Conservation (phyloP, 2,797 vertebrate species). For the Crotalus adamanteus region DNA sequence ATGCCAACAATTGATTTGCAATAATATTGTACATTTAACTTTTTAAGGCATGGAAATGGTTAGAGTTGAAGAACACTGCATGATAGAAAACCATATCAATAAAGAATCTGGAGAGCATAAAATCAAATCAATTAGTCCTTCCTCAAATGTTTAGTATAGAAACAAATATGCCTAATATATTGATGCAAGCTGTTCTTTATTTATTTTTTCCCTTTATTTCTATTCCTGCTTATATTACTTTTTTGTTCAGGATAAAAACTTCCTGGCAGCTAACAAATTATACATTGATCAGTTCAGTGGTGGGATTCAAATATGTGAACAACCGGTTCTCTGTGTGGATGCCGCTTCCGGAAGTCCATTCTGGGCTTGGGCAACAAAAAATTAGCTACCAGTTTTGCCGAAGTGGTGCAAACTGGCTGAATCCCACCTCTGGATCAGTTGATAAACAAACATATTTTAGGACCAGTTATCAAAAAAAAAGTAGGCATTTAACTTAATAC, state of each 20-base stretch:
- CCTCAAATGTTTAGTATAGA: no score
- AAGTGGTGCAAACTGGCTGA: no score
- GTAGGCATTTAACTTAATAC: not conserved
- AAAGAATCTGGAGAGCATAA: not conserved
- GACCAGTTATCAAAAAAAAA: not conserved
- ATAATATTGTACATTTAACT: not conserved
- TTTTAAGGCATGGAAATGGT: not conserved
- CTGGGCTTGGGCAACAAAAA: no score
- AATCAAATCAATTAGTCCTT: not conserved
- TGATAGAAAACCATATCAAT: not conserved
- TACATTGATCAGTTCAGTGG: not conserved
- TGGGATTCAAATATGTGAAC: no score
- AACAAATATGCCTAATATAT: not conserved
- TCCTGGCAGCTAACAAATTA: not conserved
- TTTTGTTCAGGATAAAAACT: not conserved
- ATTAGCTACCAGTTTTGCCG: no score
- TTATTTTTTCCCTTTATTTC: not conserved
- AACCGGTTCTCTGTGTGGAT: no score
- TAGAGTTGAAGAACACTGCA: not conserved
- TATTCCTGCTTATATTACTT: not conserved
- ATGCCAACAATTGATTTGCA: not conserved
- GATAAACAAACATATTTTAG: not conserved
- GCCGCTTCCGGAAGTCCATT: no score
- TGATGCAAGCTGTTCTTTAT: not conserved
- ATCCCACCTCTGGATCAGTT: not conserved